A percentile compares a stretch with the other conserved stretches of the same genome.
Conservation (phyloP, 2,113 vertebrate genomes). For the Lichenostomus cassidix region DNA sequence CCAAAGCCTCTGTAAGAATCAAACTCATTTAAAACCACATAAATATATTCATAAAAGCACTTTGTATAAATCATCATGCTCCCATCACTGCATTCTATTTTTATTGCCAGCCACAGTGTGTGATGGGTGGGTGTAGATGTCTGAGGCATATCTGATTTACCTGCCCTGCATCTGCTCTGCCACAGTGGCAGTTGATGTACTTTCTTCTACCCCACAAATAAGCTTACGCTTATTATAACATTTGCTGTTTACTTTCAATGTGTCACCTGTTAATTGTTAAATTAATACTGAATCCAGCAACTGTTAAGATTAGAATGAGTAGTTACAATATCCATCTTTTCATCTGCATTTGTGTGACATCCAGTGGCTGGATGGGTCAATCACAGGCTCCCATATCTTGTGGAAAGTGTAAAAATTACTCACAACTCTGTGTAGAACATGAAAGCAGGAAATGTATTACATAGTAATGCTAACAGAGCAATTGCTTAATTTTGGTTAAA, state of each 20-base stretch:
- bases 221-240: neutral
- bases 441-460: neutral
- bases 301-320: neutral
- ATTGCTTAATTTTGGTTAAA: neutral
- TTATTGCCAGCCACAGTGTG: neutral
- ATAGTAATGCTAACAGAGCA: neutral
- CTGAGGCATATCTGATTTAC: neutral
- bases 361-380: slow-evolving; percentile 64
- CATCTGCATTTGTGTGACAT: slow-evolving; percentile 68
- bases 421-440: neutral
- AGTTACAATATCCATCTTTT: neutral
- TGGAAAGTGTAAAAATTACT: neutral
- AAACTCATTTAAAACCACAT: neutral
- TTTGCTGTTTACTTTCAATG: neutral
- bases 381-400: slow-evolving; percentile 7
- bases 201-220: neutral
- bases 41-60: neutral
- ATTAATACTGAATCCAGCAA: neutral
- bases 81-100: neutral
- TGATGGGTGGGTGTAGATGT: neutral
- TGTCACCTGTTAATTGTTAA: neutral
- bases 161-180: neutral
- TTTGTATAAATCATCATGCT: neutral
- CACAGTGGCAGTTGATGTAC: neutral
- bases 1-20: neutral